Evolutionary conservation across 1,140 invertebrate genomes (phyloP).

Genomic region (Pentalonia nigronervosa): DNA sequence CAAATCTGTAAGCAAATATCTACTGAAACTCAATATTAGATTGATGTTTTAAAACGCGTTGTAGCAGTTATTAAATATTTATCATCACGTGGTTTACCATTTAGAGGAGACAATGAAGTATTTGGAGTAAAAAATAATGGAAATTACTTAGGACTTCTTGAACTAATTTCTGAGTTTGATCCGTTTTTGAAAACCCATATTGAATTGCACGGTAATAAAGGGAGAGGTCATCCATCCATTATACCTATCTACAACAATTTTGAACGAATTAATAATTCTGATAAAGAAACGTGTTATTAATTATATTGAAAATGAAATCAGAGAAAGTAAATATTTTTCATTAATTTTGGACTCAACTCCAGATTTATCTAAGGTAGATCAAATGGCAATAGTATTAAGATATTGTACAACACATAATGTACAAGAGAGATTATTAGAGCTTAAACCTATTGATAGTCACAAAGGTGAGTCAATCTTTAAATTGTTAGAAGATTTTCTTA

Average conservation of each 20-base stretch:
- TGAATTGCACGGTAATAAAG: slow-evolving; percentile 62
- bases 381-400: slow-evolving; percentile 41
- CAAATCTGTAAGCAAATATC: slow-evolving; percentile 24
- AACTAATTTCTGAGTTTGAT: slow-evolving; percentile 63
- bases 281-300: slow-evolving; percentile 35
- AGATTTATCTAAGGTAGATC: slow-evolving; percentile 40
- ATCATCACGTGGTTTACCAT: slow-evolving; percentile 5
- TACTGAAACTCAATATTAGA: slow-evolving; percentile 30
- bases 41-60: slow-evolving; percentile 37
- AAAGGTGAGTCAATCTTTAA: slow-evolving; percentile 47
- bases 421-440: slow-evolving; percentile 38
- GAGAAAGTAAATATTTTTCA: slow-evolving; percentile 36
- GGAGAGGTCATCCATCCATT: slow-evolving; percentile 61
- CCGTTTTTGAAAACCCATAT: slow-evolving; percentile 63
- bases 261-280: slow-evolving; percentile 62
- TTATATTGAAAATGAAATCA: slow-evolving; percentile 42
- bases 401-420: slow-evolving; percentile 41
- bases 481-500: slow-evolving; percentile 50
- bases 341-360: slow-evolving; percentile 38
- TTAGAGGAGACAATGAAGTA: slow-evolving; percentile 28
- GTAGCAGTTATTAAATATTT: slow-evolving; percentile 34
- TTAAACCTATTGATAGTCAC: slow-evolving; percentile 33
- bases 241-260: slow-evolving; percentile 63
- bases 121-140: slow-evolving; percentile 35
- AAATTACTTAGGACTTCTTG: slow-evolving; percentile 62